phyloP scores from a whole-genome alignment of 1,140 invertebrate species.

The Saccostrea echinata region DNA sequence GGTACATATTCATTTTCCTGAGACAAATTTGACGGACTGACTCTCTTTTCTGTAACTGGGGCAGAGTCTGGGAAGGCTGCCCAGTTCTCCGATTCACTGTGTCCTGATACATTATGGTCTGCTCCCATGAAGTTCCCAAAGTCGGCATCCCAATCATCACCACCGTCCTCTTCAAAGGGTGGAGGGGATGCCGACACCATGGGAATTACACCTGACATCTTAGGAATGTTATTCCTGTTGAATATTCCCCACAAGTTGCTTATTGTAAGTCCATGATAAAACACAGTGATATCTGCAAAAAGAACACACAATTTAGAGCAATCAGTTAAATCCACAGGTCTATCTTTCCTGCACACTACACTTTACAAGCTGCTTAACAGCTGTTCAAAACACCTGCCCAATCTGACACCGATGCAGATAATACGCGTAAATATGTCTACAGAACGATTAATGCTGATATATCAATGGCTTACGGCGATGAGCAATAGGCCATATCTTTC shows the following conservation, averaged over 20 bases:
- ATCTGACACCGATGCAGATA: too few species aligned
- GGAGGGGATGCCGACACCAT: constrained; percentile 73
- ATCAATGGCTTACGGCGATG: not conserved
- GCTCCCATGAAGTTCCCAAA: constrained; percentile 73
- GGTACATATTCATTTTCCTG: not conserved
- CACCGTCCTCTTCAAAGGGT: constrained; percentile 68
- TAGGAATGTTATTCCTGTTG: not conserved
- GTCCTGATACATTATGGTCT: constrained; percentile 26
- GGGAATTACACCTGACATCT: constrained; percentile 73
- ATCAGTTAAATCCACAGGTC: too few species aligned
- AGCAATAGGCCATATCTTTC: not conserved
- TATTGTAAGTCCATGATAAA: not conserved
- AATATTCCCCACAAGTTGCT: not conserved
- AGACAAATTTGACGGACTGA: not conserved
- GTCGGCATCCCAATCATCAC: constrained; percentile 68
- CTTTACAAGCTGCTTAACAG: not conserved
- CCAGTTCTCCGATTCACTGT: not conserved
- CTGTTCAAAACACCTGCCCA: not conserved
- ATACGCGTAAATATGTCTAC: too few species aligned
- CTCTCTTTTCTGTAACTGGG: not conserved
- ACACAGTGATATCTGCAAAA: not conserved
- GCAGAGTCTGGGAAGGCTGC: not conserved
- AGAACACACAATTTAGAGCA: not conserved
- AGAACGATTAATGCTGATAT: not conserved
- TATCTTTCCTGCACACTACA: not conserved